Evolutionary conservation across 2,797 vertebrate species (phyloP), one percentile per base, ranked within the genome.

Genomic region (Labeo calbasu): DNA sequence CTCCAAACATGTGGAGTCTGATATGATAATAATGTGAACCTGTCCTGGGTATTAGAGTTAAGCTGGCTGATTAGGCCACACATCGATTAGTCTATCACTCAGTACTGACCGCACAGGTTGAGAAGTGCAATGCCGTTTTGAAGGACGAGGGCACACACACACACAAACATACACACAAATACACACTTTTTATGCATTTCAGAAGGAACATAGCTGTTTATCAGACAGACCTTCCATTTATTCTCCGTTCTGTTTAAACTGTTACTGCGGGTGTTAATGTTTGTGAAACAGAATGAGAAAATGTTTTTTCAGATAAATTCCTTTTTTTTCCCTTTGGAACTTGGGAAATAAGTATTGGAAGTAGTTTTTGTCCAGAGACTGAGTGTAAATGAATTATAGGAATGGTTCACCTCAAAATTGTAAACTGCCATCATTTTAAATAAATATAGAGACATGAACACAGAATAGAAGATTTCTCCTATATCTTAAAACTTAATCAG

Each of bases 21-120:
- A 94, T 95, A 94, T 95, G 93, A 94, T 95, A 95, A 95, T 95
- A 92, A 94, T 94, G 93, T 93, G 92, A 92, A 94, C 92, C 94
- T 94, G 94, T 94, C 92, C 88, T 88, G 87, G 93, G 93, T 94
- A 93, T 95, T 95, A 94, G 92, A 93, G 93, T 89, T 95, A 95
- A 95, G 94, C 94, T 94, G 92, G 80, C 92, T 95, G 94, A 94
- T 95, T 95, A 94, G 93, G 92, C 91, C 87, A 83, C 87, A 88
- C 92, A 95, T 95, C 90, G 93, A 95, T 95, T 94, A 90, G 89
- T 92, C 92, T 90, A 92, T 95, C 93, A 93, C 90, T 95, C 93
- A 90, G 88, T 85, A 73, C 89, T 86, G 91, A 91, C 90, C 88
- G 40, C 83, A 89, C 85, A 83, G 77, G 86, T 84, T 82, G 82